Conservation (phyloP, 2,113 vertebrate genomes). For the Arothron firmamentum region DNA sequence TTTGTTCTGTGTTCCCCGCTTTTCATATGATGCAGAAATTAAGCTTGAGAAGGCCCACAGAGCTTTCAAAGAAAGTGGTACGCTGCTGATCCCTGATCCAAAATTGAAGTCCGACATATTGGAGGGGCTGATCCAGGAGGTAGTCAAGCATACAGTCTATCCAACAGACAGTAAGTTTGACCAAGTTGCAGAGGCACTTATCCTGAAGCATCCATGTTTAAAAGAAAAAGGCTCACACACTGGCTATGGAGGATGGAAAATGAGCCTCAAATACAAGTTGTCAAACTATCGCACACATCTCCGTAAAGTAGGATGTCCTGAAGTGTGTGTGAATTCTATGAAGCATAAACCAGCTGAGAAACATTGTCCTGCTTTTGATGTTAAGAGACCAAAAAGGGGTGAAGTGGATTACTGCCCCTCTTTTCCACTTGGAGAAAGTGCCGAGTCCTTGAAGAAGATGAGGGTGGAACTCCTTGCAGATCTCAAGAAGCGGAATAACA, state of each 20-base stretch:
- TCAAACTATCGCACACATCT: slow-evolving; percentile 22
- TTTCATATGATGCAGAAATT: slow-evolving; percentile 3
- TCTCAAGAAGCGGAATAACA: slow-evolving; percentile 16
- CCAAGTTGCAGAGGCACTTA: slow-evolving; percentile 19
- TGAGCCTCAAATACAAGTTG: slow-evolving; percentile 26
- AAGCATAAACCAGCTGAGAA: slow-evolving; percentile 13
- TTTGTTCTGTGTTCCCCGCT: slow-evolving; percentile 10
- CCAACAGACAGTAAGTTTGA: neutral
- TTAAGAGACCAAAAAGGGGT: slow-evolving; percentile 28
- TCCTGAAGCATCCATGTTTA: slow-evolving; percentile 23
- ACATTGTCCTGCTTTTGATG: slow-evolving; percentile 8
- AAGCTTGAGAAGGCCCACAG: neutral
- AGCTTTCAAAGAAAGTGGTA: neutral
- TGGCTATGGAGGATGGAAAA: slow-evolving; percentile 12
- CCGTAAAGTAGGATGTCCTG: slow-evolving; percentile 21
- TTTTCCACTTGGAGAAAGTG: slow-evolving; percentile 1
- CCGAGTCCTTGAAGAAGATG: slow-evolving; percentile 7
- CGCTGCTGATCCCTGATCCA: neutral
- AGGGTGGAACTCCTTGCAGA: slow-evolving; percentile 22
- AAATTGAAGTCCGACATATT: neutral
- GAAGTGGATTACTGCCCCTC: slow-evolving; percentile 20
- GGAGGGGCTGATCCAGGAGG: slow-evolving; percentile 4
- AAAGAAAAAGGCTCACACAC: slow-evolving; percentile 1
- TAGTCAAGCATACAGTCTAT: slow-evolving; percentile 14
- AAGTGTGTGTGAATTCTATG: slow-evolving; percentile 27